Percentiles rank a stretch among this genome's conserved stretches.
These are phyloP conservation scores for Sarcophaga variegata DNA, from an alignment of 2,888 invertebrate genomes.

Conservation along the genomic window DNA sequence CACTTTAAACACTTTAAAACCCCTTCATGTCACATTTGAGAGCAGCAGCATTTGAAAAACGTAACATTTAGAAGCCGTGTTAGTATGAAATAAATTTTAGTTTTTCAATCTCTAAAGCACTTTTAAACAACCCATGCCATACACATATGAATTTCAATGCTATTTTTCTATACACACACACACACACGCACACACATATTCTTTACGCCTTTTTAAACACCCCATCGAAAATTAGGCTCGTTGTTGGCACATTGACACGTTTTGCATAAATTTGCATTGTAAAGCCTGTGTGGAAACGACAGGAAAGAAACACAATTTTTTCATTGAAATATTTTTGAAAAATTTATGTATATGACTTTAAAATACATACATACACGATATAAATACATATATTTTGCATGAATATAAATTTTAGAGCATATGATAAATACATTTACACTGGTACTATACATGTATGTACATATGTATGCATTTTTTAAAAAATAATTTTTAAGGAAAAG, in stretches of 20 bases:
- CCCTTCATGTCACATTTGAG: not conserved
- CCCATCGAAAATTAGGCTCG: slow-evolving; percentile 64
- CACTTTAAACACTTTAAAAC: not conserved
- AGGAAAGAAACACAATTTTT: too few species aligned
- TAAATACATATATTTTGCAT: slow-evolving; percentile 1
- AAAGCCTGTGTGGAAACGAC: slow-evolving; percentile 54
- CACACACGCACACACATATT: not conserved
- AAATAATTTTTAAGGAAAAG: not conserved
- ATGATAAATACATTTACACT: not conserved
- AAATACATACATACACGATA: slow-evolving; percentile 17
- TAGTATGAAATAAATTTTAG: slow-evolving; percentile 49
- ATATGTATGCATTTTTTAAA: slow-evolving; percentile 24
- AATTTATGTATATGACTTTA: slow-evolving; percentile 66
- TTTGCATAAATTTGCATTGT: slow-evolving; percentile 78
- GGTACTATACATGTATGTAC: not conserved
- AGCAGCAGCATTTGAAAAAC: not conserved
- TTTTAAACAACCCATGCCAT: slow-evolving; percentile 2
- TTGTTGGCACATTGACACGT: slow-evolving; percentile 79
- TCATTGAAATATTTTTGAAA: slow-evolving; percentile 54
- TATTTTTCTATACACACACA: slow-evolving; percentile 3
- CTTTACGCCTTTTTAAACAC: slow-evolving; percentile 61
- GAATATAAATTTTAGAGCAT: slow-evolving; percentile 28
- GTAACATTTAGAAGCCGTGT: slow-evolving; percentile 53
- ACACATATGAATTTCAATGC: not conserved
- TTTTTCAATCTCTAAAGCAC: slow-evolving; percentile 39